Evolutionary conservation across 2,888 invertebrate genomes (phyloP).

Genomic region (Autographa gamma): DNA sequence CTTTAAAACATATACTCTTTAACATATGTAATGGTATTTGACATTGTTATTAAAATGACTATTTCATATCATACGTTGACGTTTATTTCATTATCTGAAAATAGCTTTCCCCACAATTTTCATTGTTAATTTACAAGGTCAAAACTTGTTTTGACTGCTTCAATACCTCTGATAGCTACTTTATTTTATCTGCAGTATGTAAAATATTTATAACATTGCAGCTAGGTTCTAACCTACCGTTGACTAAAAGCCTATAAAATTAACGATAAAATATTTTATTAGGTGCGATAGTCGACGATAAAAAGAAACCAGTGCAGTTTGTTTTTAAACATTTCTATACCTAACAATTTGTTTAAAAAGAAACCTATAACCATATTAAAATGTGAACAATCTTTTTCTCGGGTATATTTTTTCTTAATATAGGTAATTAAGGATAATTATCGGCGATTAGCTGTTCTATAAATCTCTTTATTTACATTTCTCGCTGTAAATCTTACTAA

Average conservation of each 20-base stretch:
- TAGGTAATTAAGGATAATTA: too few relatives aligned
- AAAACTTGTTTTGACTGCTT: not conserved
- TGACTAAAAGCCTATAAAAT: not conserved
- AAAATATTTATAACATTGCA: too few relatives aligned
- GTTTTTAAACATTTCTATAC: not conserved
- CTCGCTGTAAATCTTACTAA: too few relatives aligned
- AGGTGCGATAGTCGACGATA: not conserved
- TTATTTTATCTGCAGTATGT: not conserved
- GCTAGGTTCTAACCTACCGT: not conserved
- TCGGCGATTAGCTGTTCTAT: too few relatives aligned
- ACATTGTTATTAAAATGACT: constrained; percentile 1
- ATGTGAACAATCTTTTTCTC: too few relatives aligned
- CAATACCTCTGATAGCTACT: not conserved
- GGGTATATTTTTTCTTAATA: too few relatives aligned
- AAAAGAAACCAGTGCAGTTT: not conserved
- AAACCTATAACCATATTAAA: too few relatives aligned
- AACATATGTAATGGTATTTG: too few relatives aligned
- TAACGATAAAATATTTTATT: not conserved
- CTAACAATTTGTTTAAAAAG: too few relatives aligned
- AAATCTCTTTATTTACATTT: too few relatives aligned
- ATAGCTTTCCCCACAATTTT: not conserved
- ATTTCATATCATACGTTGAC: not conserved
- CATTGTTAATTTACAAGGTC: not conserved
- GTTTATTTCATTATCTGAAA: not conserved
- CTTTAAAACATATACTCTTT: too few relatives aligned